Percentiles rank a stretch among this genome's conserved stretches.
These are phyloP conservation scores for Avahi laniger DNA, from an alignment of 2,797 vertebrate species.

Conservation along the genomic window DNA sequence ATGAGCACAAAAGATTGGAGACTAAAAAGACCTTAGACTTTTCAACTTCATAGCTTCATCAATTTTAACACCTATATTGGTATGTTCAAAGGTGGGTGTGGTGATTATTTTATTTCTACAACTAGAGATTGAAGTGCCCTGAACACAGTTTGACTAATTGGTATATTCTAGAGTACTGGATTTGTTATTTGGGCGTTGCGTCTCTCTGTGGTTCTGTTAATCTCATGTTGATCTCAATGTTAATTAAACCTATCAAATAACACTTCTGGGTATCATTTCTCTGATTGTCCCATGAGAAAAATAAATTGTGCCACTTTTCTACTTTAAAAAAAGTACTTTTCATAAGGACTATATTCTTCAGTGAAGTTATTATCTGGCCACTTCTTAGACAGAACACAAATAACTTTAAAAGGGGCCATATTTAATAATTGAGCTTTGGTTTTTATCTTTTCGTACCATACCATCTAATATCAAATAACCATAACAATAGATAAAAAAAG, in stretches of 20 bases:
- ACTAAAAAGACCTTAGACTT: not conserved
- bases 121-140: not conserved
- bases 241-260: constrained; percentile 48
- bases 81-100: not conserved
- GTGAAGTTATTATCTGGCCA: not conserved
- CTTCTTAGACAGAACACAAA: constrained; percentile 1
- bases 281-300: not conserved
- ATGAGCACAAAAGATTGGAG: not conserved
- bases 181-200: not conserved
- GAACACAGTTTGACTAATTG: not conserved
- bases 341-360: not conserved
- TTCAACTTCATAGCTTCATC: not conserved
- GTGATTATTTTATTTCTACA: not conserved
- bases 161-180: not conserved
- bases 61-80: not conserved
- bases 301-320: constrained; percentile 29
- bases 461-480: not conserved
- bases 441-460: not conserved
- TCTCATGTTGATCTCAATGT: constrained; percentile 22
- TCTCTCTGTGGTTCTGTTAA: not conserved
- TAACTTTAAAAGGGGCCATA: not conserved
- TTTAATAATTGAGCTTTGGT: not conserved
- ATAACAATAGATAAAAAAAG: not conserved
- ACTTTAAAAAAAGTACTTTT: not conserved
- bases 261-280: constrained; percentile 4